Base-by-base conservation (phyloP, 1,140 invertebrate genomes). In the Zaprionus ornatus region DNA sequence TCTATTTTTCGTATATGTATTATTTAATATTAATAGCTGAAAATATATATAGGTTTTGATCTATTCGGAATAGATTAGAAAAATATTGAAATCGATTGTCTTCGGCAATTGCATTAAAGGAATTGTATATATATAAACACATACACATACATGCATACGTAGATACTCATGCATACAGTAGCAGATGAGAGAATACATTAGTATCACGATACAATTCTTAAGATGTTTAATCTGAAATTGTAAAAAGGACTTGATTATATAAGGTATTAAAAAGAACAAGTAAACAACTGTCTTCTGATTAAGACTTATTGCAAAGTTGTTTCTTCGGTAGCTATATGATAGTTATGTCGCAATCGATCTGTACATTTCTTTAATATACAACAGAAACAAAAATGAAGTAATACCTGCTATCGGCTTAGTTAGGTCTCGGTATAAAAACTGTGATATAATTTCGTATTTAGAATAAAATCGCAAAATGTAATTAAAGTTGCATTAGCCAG, bases 11-110 rank as follows among this genome's bases (percentile, higher is more conserved):
- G 48, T 79, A 63, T 68, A 72, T 42, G 29, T 72, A 61, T 60
- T 87, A 67, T 70, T 45, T 62, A 45, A 57, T 40, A 40, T 80
- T 73, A 66, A 90, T 80, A 87, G 84, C 85, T 90, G 85, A 90
- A 87, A 84, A 56, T 70, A 19, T 67, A 72, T 65, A 72, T 62
- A 72, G 61, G 70, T 50, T 23, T 59, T 15, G 42, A 35, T 32
- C 32, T 23, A 48, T 21, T 55, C 50, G 25, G 35, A 88, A 70
- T 69, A 54, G 65, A 74, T 66, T 68, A 45, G n/a, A 69, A 69
- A 9, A 32, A 32, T 32, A 32, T 63, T 75, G 74, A 59, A 83
- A 74, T 73, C 59, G 83, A 78, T 74, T 70, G 64, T 69, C 63
- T 52, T 66, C 54, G 59, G 42, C 65, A 75, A 74, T 75, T 78